Base-by-base conservation (phyloP, 2,113 vertebrate species). In the Mola mola region DNA sequence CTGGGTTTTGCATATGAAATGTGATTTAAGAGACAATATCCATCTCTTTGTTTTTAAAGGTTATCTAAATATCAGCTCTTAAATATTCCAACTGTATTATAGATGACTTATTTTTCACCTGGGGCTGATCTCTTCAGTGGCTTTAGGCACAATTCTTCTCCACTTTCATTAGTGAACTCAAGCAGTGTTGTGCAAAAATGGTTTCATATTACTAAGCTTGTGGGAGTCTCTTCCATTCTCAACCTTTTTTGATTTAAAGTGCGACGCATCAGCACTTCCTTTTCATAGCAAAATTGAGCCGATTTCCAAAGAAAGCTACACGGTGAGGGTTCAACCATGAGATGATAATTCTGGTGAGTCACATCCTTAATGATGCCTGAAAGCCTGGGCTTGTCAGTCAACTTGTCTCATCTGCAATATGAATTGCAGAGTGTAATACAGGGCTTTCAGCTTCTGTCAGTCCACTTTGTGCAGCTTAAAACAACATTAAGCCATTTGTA, bases 301-400 rank as follows among this genome's bases (percentile, higher is more conserved):
- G 58, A 40, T 78, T 70, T 64, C 46, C 46, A 33, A n/a, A 57
- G 25, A 66, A 64, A 66, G 40, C 53, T 52, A 17, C 59, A 43
- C 64, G 36, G 61, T 38, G 31, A 41, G 57, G 51, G 56, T 60
- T 70, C 29, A 47, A 21, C 29, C 58, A 48, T 24, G 36, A 80
- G 57, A 58, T 1, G 10, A 62, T 73, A 33, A 37, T 55, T 59
- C 31, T 60, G 51, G 53, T 84, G 81, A 87, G 56, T 86, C 81
- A 79, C 55, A 25, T 75, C 70, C 37, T 47, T 75, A 77, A 81
- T 85, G 78, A 73, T 59, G 68, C 37, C 57, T 79, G 72, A 72
- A 65, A 81, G 72, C 75, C 52, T 63, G 33, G 65, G 43, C 42
- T 37, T 59, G 20, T 64, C 72, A 68, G 61, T 25, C 55, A 64